These are phyloP conservation scores for Zele albiditarsus DNA, from an alignment of 2,888 invertebrate species.

Conservation along the genomic window DNA sequence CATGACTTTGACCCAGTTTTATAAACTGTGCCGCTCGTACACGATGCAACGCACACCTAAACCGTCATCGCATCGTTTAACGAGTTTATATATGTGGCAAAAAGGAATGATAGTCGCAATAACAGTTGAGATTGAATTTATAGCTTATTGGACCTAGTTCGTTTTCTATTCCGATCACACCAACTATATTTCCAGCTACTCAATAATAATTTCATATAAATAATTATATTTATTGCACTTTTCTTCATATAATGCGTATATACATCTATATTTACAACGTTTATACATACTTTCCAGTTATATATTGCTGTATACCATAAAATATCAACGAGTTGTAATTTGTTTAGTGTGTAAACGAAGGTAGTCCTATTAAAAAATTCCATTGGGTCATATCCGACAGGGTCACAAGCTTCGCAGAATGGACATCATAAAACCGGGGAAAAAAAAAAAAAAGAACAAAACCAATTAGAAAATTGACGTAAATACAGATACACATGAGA, in stretches of 20 bases:
- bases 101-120: conserved; percentile 35
- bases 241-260: conserved; percentile 1
- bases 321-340: conserved; percentile 30
- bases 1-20: conserved; percentile 72
- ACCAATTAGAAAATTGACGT: conserved; percentile 15
- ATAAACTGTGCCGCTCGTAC: conserved; percentile 62
- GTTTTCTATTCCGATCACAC: conserved; percentile 39
- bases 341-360: conserved; percentile 35
- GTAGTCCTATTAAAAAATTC: conserved; percentile 46
- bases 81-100: conserved; percentile 41
- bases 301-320: conserved; percentile 4
- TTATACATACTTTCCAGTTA: conserved; percentile 8
- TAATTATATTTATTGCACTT: conserved; percentile 8
- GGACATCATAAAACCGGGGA: conserved; percentile 14
- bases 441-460: conserved; percentile 12
- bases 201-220: conserved; percentile 12
- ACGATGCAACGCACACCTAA: conserved; percentile 54
- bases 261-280: neutral
- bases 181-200: conserved; percentile 4
- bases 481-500: conserved; percentile 38
- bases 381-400: conserved; percentile 40
- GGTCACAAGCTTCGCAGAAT: conserved; percentile 44
- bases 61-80: conserved; percentile 43
- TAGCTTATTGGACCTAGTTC: conserved; percentile 13
- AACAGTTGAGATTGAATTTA: conserved; percentile 35